phyloP scores from a whole-genome alignment of 2,113 vertebrate genomes.

The Rhinoptilus africanus region DNA sequence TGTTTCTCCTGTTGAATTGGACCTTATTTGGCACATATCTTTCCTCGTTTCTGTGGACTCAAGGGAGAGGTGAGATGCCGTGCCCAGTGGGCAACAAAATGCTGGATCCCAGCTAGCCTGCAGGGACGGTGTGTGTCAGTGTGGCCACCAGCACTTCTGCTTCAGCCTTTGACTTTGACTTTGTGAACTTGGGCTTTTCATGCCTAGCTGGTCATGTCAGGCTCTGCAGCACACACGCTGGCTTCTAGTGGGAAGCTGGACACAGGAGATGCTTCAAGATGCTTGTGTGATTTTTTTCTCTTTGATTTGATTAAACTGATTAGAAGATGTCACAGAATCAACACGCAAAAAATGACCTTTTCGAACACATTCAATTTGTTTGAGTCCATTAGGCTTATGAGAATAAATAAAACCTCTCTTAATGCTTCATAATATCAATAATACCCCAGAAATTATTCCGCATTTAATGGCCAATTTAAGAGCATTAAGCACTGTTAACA shows the following conservation, averaged over 20 bases:
- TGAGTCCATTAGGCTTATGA: slow-evolving; percentile 48
- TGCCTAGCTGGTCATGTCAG: background rate
- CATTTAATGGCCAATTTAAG: slow-evolving; percentile 69
- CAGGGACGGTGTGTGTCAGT: background rate
- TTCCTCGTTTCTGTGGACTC: background rate
- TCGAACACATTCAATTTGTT: slow-evolving; percentile 61
- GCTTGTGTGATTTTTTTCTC: background rate
- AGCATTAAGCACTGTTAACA: slow-evolving; percentile 68
- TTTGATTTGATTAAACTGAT: slow-evolving; percentile 14
- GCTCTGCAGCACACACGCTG: background rate
- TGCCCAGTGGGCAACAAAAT: background rate
- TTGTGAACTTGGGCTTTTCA: background rate
- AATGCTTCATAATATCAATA: slow-evolving; percentile 65
- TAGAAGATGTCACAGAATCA: slow-evolving; percentile 18
- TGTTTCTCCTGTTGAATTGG: background rate
- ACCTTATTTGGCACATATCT: background rate
- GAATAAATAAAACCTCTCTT: slow-evolving; percentile 71
- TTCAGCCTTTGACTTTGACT: background rate
- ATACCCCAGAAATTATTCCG: slow-evolving; percentile 58
- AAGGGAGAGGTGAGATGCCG: background rate
- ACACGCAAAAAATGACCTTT: slow-evolving; percentile 52
- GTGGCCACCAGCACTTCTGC: background rate
- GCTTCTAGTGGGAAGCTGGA: background rate
- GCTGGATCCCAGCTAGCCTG: background rate
- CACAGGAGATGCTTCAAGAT: background rate